A percentile compares a stretch with the other conserved stretches of the same genome.
Conservation (phyloP, 2,113 vertebrate species). For the Trematomus loennbergii region DNA sequence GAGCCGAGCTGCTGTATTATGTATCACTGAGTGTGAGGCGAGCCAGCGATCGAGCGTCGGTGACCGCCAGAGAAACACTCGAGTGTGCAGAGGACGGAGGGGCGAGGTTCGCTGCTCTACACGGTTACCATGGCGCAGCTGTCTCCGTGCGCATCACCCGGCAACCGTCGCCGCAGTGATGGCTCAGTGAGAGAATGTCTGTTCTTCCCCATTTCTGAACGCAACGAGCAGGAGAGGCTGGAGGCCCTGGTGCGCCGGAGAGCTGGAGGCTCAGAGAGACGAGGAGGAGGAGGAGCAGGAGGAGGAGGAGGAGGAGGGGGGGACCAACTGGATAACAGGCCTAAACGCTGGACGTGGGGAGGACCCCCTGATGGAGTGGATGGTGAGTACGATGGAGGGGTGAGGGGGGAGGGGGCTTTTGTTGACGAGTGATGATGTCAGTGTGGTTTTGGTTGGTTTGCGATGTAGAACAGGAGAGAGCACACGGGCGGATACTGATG, state of each 20-base stretch:
- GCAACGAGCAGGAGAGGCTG: constrained; percentile 92
- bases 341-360: constrained; percentile 95
- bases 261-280: constrained; percentile 85
- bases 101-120: constrained; percentile 60
- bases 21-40: constrained; percentile 44
- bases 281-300: constrained; percentile 57
- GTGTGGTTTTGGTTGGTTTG: constrained; percentile 15
- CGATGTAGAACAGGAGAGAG: not conserved
- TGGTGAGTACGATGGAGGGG: constrained; percentile 39
- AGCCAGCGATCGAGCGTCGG: constrained; percentile 51
- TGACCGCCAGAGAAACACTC: constrained; percentile 25
- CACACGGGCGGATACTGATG: constrained; percentile 21
- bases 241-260: constrained; percentile 93
- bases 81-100: constrained; percentile 39
- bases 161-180: constrained; percentile 82
- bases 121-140: constrained; percentile 84
- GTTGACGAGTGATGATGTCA: constrained; percentile 47
- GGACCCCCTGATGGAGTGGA: constrained; percentile 81
- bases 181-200: constrained; percentile 86
- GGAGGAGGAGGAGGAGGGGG: constrained; percentile 21
- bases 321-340: constrained; percentile 88
- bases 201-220: constrained; percentile 85
- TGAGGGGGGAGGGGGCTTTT: not conserved
- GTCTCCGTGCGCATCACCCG: constrained; percentile 75
- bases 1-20: constrained; percentile 50